Evolutionary conservation across 2,113 vertebrate genomes (phyloP).

Genomic region (Centropus unirufus): DNA sequence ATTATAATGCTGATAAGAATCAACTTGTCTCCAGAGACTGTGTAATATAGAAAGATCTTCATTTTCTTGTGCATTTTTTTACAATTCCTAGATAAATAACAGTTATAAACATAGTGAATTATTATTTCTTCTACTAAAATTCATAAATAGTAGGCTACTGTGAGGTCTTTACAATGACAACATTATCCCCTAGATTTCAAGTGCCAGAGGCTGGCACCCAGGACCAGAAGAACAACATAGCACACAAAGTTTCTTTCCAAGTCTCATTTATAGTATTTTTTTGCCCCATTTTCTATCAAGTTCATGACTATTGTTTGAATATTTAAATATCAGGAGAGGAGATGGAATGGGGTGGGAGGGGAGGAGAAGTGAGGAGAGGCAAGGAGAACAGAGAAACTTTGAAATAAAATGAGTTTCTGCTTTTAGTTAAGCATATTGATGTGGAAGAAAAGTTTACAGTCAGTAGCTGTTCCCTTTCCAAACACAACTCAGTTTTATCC

Average conservation of each 20-base stretch:
- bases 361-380: neutral
- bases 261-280: neutral
- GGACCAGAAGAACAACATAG: neutral
- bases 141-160: neutral
- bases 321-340: neutral
- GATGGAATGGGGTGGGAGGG: no score
- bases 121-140: neutral
- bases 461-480: neutral
- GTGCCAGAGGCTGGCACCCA: neutral
- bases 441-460: neutral
- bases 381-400: no score
- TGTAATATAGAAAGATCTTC: neutral
- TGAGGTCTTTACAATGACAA: neutral
- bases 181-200: neutral
- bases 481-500: neutral
- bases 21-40: neutral
- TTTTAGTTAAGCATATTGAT: neutral
- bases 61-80: neutral
- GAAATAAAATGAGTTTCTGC: neutral
- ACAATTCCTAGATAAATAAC: neutral
- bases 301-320: neutral
- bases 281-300: neutral
- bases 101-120: neutral
- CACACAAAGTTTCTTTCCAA: neutral
- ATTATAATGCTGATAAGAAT: neutral